Conservation (phyloP, 2,888 invertebrate genomes). For the Dynastes grantii region DNA sequence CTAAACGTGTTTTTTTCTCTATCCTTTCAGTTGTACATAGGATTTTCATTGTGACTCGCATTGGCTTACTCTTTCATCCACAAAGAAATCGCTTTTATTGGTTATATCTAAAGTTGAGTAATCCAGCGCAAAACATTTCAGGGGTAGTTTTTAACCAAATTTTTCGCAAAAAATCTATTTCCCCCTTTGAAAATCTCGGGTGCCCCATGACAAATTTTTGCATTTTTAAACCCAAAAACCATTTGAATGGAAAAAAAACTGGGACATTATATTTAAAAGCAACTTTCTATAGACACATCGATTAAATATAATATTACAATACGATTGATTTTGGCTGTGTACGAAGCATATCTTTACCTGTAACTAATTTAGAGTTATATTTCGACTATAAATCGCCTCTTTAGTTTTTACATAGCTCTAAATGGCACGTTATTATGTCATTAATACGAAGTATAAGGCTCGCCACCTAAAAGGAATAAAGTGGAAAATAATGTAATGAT, state of each 20-base stretch:
- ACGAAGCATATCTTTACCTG: not conserved
- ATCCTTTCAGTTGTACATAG: too few species aligned
- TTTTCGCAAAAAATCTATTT: too few species aligned
- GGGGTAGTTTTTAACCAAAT: not conserved
- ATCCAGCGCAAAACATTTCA: not conserved
- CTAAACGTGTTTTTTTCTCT: too few species aligned
- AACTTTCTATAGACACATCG: conserved; percentile 25
- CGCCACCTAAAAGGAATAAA: not conserved
- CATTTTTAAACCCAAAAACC: conserved; percentile 13
- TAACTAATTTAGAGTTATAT: not conserved
- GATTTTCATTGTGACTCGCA: too few species aligned
- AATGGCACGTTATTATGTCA: conserved; percentile 13
- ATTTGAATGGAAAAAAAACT: conserved; percentile 42
- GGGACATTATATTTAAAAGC: conserved; percentile 29
- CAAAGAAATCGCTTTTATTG: too few species aligned
- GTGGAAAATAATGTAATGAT: too few species aligned
- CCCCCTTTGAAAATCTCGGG: too few species aligned
- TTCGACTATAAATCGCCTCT: conserved; percentile 22
- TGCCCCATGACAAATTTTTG: too few species aligned
- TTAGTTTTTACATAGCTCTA: conserved; percentile 8
- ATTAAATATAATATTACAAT: not conserved
- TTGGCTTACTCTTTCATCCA: too few species aligned
- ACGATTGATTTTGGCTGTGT: not conserved
- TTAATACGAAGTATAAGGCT: not conserved
- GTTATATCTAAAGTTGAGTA: too few species aligned